phyloP scores from a whole-genome alignment of 2,113 vertebrate species.

The Phylloscopus trochilus region DNA sequence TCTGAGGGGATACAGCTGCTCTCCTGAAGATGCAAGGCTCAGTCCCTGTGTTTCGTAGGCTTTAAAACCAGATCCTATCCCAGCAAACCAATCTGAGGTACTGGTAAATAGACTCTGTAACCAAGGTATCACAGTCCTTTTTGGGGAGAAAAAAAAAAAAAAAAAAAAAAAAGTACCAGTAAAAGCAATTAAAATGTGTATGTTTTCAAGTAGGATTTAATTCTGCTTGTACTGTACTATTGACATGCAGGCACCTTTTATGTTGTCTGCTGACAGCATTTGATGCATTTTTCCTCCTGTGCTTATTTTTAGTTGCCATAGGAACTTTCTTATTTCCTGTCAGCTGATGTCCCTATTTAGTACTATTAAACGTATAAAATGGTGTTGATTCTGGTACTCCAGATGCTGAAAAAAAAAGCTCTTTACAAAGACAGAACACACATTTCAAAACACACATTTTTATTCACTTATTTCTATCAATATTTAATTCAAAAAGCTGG shows the following conservation, averaged over 20 bases:
- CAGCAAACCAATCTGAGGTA: not conserved
- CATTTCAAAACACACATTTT: not conserved
- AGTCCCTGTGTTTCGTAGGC: not conserved
- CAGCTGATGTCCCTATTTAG: conserved; percentile 47
- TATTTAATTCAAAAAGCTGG: conserved; percentile 3
- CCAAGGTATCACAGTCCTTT: not conserved
- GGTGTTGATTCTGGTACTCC: conserved; percentile 13
- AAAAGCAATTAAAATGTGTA: not conserved
- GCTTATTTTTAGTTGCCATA: conserved; percentile 69
- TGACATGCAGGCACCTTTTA: not conserved
- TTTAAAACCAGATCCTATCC: not conserved
- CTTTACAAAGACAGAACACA: not conserved
- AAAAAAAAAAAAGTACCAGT: not conserved
- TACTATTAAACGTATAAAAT: conserved; percentile 52
- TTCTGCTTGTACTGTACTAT: not conserved
- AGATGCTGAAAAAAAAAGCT: not conserved
- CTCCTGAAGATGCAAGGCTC: not conserved
- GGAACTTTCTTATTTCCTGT: conserved; percentile 67
- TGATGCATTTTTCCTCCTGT: conserved; percentile 34
- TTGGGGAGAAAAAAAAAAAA: not conserved
- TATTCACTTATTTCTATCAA: conserved; percentile 28
- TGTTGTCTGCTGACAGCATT: conserved; percentile 12
- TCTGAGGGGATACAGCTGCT: not conserved
- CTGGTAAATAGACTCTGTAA: not conserved
- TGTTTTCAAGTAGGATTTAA: not conserved